phyloP scores from a whole-genome alignment of 2,888 invertebrate species.

The Acrocera orbiculus region DNA sequence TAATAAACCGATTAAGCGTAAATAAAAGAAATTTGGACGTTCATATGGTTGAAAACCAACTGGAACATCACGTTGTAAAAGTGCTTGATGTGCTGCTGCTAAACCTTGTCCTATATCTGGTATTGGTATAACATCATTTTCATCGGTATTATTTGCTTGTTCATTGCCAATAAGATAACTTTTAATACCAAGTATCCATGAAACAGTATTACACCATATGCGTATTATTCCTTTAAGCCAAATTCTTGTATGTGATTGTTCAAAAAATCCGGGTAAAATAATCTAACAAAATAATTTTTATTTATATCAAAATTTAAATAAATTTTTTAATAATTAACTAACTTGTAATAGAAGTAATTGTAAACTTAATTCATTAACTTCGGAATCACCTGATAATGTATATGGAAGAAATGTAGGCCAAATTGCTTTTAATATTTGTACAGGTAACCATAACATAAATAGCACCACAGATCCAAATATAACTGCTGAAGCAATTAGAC shows the following conservation, averaged over 20 bases:
- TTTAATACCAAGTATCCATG: conserved; percentile 69
- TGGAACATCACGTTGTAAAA: conserved; percentile 69
- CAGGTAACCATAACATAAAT: conserved; percentile 91
- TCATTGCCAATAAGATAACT: conserved; percentile 76
- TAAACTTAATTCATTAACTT: conserved; percentile 85
- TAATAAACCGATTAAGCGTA: conserved; percentile 49
- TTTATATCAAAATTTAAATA: neutral
- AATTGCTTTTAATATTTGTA: conserved; percentile 60
- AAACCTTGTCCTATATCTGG: conserved; percentile 32
- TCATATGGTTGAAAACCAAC: conserved; percentile 80
- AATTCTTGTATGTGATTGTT: conserved; percentile 87
- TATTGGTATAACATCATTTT: conserved; percentile 21
- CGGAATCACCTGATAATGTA: conserved; percentile 71
- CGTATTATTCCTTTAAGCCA: conserved; percentile 85
- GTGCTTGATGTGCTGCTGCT: conserved; percentile 75
- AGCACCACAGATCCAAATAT: conserved; percentile 92
- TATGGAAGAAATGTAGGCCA: conserved; percentile 89
- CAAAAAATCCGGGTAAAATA: conserved; percentile 85
- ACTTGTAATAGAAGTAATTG: conserved; percentile 79
- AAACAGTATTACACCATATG: conserved; percentile 69
- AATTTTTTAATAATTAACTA: conserved; percentile 10
- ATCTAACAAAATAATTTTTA: conserved; percentile 36
- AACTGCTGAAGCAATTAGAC: conserved; percentile 82
- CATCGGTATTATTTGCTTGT: conserved; percentile 21
- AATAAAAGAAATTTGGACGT: conserved; percentile 65